Conservation (phyloP, 1,140 invertebrate species). For the Panagrolaimus sp. region DNA sequence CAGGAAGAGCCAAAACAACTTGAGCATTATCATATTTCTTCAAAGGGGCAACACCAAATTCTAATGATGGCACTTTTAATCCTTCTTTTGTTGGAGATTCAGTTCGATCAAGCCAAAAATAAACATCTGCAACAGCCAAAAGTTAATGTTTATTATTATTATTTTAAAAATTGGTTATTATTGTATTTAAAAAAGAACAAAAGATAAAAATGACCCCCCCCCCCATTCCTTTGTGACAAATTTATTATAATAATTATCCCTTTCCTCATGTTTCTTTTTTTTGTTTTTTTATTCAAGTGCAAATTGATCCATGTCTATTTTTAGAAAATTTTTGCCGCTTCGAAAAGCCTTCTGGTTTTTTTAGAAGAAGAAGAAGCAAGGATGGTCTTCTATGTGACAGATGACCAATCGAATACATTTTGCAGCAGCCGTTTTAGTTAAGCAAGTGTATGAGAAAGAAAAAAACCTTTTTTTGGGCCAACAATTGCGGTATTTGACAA, state of each 20-base stretch:
- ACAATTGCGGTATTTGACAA: too few species aligned
- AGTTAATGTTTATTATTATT: constrained; percentile 18
- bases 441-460: too few species aligned
- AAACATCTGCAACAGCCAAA: constrained; percentile 49
- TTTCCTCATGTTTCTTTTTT: not conserved
- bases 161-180: too few species aligned
- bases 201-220: too few species aligned
- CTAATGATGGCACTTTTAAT: constrained; percentile 54
- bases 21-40: constrained; percentile 38
- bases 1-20: constrained; percentile 49
- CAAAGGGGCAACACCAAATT: constrained; percentile 55
- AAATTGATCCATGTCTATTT: constrained; percentile 10
- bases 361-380: not conserved
- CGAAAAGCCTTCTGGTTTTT: not conserved
- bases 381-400: not conserved
- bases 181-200: too few species aligned
- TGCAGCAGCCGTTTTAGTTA: too few species aligned
- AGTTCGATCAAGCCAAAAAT: constrained; percentile 57
- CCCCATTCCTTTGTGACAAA: not conserved
- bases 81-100: constrained; percentile 51
- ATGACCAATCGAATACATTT: too few species aligned
- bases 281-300: not conserved
- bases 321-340: not conserved
- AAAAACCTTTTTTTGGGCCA: too few species aligned
- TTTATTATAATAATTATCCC: not conserved